phyloP scores from a whole-genome alignment of 2,797 vertebrate species.

The Gymnopithys bicolor region DNA sequence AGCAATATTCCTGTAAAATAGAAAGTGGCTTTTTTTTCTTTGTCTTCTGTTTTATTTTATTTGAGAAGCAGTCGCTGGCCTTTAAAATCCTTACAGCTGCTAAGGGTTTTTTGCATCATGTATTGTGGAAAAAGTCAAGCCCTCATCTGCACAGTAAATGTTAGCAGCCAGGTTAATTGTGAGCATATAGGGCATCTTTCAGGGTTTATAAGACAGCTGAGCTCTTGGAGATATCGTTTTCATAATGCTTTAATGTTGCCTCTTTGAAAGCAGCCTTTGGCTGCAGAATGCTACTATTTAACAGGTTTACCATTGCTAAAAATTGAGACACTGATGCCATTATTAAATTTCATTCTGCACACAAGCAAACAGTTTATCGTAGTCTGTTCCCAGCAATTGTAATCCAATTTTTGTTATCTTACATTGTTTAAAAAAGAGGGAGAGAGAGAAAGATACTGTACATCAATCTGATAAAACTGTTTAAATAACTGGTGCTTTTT shows the following conservation, averaged over 20 bases:
- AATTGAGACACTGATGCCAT: constrained; percentile 36
- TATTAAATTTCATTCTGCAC: constrained; percentile 53
- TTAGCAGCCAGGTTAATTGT: constrained; percentile 42
- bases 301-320: constrained; percentile 36
- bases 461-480: constrained; percentile 67
- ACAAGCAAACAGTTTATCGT: constrained; percentile 72
- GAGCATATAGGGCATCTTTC: constrained; percentile 4
- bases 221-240: background rate
- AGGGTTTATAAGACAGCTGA: constrained; percentile 17
- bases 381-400: constrained; percentile 69
- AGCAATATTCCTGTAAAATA: background rate
- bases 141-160: constrained; percentile 34
- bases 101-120: background rate
- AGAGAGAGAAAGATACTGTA: constrained; percentile 4
- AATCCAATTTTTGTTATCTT: constrained; percentile 75
- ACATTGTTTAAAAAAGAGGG: constrained; percentile 24
- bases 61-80: background rate
- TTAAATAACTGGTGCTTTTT: constrained; percentile 68
- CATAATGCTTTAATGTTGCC: background rate
- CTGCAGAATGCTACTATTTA: constrained; percentile 27
- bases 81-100: constrained; percentile 18
- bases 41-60: background rate
- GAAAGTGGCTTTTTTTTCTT: background rate
- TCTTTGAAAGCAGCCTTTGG: constrained; percentile 31
- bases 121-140: constrained; percentile 32